phyloP scores from a whole-genome alignment of 2,797 vertebrate species.

The Muscicapa comitata region DNA sequence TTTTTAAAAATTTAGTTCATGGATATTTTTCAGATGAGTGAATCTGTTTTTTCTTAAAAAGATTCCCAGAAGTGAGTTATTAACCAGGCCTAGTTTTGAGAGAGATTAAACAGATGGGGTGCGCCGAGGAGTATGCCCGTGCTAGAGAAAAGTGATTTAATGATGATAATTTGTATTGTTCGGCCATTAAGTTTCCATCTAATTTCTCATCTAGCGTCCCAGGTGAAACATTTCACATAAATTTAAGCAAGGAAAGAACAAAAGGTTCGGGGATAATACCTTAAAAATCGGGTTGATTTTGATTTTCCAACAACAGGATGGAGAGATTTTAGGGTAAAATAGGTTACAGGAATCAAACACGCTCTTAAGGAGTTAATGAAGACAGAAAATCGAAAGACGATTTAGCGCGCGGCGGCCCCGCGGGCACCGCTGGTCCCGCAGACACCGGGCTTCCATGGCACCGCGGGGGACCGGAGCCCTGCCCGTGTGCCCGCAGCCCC shows the following conservation, averaged over 20 bases:
- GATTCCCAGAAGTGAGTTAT: not conserved
- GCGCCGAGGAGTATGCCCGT: not conserved
- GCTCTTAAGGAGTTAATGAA: not conserved
- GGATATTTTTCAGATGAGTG: not conserved
- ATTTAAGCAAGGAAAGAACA: not conserved
- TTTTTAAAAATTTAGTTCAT: not conserved
- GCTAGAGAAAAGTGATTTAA: not conserved
- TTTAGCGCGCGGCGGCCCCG: not conserved
- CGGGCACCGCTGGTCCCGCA: no score
- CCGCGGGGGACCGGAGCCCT: no score
- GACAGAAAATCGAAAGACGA: not conserved
- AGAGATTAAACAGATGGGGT: not conserved
- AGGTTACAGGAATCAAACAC: no score
- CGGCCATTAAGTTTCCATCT: not conserved
- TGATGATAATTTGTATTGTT: not conserved
- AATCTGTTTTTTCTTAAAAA: not conserved
- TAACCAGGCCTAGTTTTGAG: not conserved
- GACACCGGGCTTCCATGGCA: not conserved
- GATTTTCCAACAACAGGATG: not conserved
- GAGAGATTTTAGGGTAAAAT: not conserved
- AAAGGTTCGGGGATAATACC: not conserved
- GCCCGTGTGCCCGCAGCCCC: rapidly evolving
- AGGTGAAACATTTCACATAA: not conserved
- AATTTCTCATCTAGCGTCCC: not conserved
- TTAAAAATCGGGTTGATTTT: not conserved